Evolutionary conservation across 2,888 invertebrate genomes (phyloP).

Genomic region (Acrobasis consociella): DNA sequence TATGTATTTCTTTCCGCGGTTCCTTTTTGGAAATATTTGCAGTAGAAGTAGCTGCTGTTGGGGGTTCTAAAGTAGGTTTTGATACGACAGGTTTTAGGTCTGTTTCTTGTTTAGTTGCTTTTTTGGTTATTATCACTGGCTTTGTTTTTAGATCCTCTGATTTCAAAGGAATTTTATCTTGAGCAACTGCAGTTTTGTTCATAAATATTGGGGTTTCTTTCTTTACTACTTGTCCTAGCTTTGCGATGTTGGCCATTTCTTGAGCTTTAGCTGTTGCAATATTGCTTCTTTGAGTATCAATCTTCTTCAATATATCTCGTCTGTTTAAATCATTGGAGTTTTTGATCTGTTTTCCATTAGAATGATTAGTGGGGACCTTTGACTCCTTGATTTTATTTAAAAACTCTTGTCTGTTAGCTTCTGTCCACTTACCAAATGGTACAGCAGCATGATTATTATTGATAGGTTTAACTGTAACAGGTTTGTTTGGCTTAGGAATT

Average conservation of each 20-base stretch:
- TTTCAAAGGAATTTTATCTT: conserved; percentile 41
- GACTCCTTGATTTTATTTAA: conserved; percentile 70
- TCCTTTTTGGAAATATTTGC: conserved; percentile 42
- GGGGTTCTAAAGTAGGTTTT: conserved; percentile 28
- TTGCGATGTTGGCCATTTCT: conserved; percentile 38
- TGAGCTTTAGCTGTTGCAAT: conserved; percentile 55
- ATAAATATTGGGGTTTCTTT: conserved; percentile 58
- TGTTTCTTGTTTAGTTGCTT: conserved; percentile 33
- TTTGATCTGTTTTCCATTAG: conserved; percentile 69
- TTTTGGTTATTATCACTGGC: conserved; percentile 29
- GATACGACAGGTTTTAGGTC: conserved; percentile 22
- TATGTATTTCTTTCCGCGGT: conserved; percentile 56
- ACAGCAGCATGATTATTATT: conserved; percentile 65
- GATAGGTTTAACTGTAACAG: conserved; percentile 44
- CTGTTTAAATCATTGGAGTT: conserved; percentile 75
- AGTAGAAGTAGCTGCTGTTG: conserved; percentile 24
- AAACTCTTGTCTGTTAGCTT: conserved; percentile 72
- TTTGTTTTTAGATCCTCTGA: conserved; percentile 35
- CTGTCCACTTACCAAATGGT: conserved; percentile 78
- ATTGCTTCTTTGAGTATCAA: conserved; percentile 66
- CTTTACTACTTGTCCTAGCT: conserved; percentile 44
- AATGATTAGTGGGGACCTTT: conserved; percentile 54
- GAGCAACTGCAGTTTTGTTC: conserved; percentile 43
- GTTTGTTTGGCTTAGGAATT: conserved; percentile 29
- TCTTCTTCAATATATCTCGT: conserved; percentile 71